Evolutionary conservation across 2,797 vertebrate species (phyloP), one percentile per base, ranked within the genome.

Genomic region (Eulemur albifrons): DNA sequence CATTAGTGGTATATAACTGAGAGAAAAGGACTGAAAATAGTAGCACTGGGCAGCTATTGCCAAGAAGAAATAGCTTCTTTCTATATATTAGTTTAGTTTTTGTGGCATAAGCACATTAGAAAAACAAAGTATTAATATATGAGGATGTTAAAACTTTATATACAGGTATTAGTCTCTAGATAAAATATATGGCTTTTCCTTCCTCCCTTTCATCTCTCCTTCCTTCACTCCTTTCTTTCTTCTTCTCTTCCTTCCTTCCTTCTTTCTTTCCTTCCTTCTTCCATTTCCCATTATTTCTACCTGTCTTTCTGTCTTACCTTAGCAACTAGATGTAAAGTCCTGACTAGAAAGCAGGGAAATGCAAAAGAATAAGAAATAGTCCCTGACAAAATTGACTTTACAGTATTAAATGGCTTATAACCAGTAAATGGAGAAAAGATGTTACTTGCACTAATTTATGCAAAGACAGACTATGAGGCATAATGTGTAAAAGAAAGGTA

Each of bases 11-110:
- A 43, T n/a, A 40, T 18, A 23, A 77, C 82, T 90, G 18, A 87
- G 83, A 97, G 57, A 25, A 86, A 84, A 94, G 93, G 54, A 83
- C 45, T 83, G 35, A 38, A 27, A 95, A 96, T n/a, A 80, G 52
- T 1, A 6, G 17, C 76, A 52, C 79, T 85, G 4, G 18, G 25
- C 87, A 89, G 80, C 50, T 75, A 77, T n/a, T 72, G 0, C 50
- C 88, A 88, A 97, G 84, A 79, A 98, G 87, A 97, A 89, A 88
- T 48, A 92, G 81, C 92, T 97, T 94, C 94, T 97, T 94, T 40
- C 14, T 82, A 4, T 20, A 35, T 76, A 87, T 96, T 96, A 35
- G 21, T 67, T 96, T 85, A 96, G 27, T 95, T 97, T 96, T 72
- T 83, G 95, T 94, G 95, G 81, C 67, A 81, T 70, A 81, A 79